Evolutionary conservation across 2,113 vertebrate species (phyloP), one percentile per base, ranked within the genome.

Genomic region (Thunnus maccoyii): DNA sequence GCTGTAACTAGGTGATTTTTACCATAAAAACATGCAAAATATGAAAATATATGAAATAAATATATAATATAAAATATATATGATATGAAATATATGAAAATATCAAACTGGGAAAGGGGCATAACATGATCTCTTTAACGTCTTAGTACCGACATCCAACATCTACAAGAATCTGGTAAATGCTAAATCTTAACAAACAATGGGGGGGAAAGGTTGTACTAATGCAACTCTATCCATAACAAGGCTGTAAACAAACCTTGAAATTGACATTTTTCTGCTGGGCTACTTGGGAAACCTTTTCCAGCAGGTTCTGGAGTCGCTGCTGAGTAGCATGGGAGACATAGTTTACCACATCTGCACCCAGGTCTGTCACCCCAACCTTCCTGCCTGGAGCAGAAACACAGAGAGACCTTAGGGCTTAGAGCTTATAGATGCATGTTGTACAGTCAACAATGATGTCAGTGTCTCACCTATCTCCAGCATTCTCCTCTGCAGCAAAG

Each of bases 291-390:
- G 98, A 96, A 86, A 99, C 95, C 44, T 97, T 99, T 82, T 98
- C 98, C 76, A 99, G 94, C 4, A 99, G 94, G 92, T 94, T 96
- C 91, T 96, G 96, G 71, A 99, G 95, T 89, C 96, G 95, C 77
- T 99, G 97, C 75, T 99, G 97, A 3, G 98, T 96, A 62, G 97
- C 97, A 0, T 99, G 97, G 0, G 98, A 99, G 65, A 99, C 96
- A 0, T 95, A 96, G 67, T 96, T 98, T 82, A 98, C 97, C 81
- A 99, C 96, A 11, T 99, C 98, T 0, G 96, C 95, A 58, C 97
- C 96, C 55, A 99, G 88, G 78, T 99, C 98, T 7, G 96, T 97
- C 69, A 99, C 95, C 70, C 98, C 98, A 8, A 96, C 93, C 71
- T 95, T 97, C 93, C 96, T 97, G 78, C 97, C 98, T 99, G 87